Conservation (phyloP, 2,113 vertebrate species). For the Antennarius striatus region DNA sequence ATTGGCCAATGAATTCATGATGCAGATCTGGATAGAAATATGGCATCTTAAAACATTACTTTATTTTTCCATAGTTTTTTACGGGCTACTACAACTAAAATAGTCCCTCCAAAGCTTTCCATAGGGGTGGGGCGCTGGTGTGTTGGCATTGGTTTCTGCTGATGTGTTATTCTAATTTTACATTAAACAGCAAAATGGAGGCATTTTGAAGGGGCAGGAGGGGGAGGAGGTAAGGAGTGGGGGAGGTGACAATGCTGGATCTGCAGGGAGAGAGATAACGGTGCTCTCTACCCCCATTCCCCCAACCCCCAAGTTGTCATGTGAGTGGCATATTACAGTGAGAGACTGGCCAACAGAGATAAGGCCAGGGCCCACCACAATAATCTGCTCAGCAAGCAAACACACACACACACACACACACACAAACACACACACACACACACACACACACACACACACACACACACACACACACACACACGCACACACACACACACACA, state of each 20-base stretch:
- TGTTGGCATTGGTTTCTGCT: too few species aligned
- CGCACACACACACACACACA: constrained; percentile 7
- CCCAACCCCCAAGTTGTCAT: constrained; percentile 36
- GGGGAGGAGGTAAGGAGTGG: background rate
- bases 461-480: constrained; percentile 23
- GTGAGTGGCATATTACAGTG: constrained; percentile 48
- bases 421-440: constrained; percentile 7
- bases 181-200: background rate
- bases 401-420: constrained; percentile 15
- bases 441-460: background rate
- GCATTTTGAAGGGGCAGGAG: constrained; percentile 1
- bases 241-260: constrained; percentile 35
- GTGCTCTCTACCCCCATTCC: constrained; percentile 1
- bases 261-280: constrained; percentile 66
- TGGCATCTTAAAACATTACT: too few species aligned
- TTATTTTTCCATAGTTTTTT: too few species aligned
- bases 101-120: too few species aligned
- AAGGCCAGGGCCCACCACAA: constrained; percentile 35
- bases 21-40: too few species aligned
- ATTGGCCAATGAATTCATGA: too few species aligned
- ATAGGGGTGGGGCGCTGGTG: too few species aligned
- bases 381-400: constrained; percentile 59
- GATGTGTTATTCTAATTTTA: too few species aligned
- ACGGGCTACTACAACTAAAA: too few species aligned
- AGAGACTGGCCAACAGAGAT: constrained; percentile 60